These are phyloP conservation scores for Coregonus ussuriensis DNA, from an alignment of 2,797 vertebrate genomes.

Conservation along the genomic window DNA sequence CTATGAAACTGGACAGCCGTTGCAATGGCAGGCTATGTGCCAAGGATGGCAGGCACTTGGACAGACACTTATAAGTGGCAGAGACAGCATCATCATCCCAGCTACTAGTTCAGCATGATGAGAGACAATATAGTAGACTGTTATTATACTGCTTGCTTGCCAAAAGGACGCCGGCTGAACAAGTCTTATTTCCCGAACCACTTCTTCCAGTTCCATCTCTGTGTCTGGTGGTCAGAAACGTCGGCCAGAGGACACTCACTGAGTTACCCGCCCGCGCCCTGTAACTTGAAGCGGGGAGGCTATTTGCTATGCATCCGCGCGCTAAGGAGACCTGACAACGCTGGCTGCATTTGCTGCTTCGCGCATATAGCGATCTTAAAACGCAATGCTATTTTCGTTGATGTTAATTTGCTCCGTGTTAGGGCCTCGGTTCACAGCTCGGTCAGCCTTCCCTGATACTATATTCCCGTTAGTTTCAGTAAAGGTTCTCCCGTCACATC, in stretches of 20 bases:
- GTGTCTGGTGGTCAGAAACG: conserved; percentile 44
- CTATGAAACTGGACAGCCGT: not conserved
- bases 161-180: not conserved
- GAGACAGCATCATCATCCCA: conserved; percentile 4
- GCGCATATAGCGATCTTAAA: conserved; percentile 70
- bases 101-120: conserved; percentile 31
- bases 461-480: conserved; percentile 86
- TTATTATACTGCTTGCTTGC: not conserved
- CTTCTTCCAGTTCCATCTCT: conserved; percentile 23
- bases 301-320: conserved; percentile 54
- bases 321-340: conserved; percentile 73
- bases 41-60: not conserved
- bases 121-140: conserved; percentile 54
- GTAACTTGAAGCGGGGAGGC: not conserved
- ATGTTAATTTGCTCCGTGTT: conserved; percentile 93
- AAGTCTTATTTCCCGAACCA: conserved; percentile 10
- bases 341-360: conserved; percentile 67
- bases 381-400: conserved; percentile 74
- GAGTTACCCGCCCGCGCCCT: conserved; percentile 6
- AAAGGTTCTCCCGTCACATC: conserved; percentile 87
- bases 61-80: not conserved
- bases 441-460: conserved; percentile 92
- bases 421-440: conserved; percentile 83
- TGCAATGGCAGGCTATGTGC: not conserved
- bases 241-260: conserved; percentile 8